These are phyloP conservation scores for Stigmatopora nigra DNA, from an alignment of 2,113 vertebrate genomes.

Conservation along the genomic window DNA sequence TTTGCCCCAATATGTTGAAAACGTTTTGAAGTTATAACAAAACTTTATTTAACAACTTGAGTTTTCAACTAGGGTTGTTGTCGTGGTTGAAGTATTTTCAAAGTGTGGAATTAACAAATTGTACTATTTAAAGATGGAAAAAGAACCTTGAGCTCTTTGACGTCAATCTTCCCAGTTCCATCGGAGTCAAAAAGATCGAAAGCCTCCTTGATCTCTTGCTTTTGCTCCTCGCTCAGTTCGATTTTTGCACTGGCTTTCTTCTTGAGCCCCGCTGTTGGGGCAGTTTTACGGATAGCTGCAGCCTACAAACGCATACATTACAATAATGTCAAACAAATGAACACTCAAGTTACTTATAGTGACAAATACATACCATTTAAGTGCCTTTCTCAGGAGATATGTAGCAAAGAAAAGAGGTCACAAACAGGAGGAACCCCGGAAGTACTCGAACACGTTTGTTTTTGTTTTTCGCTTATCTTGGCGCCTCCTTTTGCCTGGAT, in stretches of 20 bases:
- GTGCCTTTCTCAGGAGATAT: background rate
- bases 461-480: background rate
- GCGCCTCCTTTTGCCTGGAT: background rate
- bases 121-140: too few species aligned
- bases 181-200: slow-evolving; percentile 90
- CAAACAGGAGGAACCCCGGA: slow-evolving; percentile 20
- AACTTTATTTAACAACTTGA: too few species aligned
- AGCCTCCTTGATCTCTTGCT: slow-evolving; percentile 87
- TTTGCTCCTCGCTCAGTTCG: slow-evolving; percentile 84
- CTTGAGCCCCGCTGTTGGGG: slow-evolving; percentile 53
- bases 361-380: slow-evolving; percentile 40
- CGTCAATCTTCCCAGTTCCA: slow-evolving; percentile 82
- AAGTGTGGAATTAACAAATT: too few species aligned
- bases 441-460: background rate
- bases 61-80: too few species aligned
- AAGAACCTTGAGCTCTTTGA: slow-evolving; percentile 87
- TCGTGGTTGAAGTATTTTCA: too few species aligned
- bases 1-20: too few species aligned
- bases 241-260: slow-evolving; percentile 73
- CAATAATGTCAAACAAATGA: background rate
- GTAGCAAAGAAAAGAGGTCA: slow-evolving; percentile 22
- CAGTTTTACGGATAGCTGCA: slow-evolving; percentile 68
- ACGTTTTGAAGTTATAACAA: too few species aligned
- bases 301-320: slow-evolving; percentile 64
- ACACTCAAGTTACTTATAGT: background rate